A percentile compares a stretch with the other conserved stretches of the same genome.
Evolutionary conservation across 1,140 invertebrate species (phyloP).

Genomic region (Kradibia gibbosae): DNA sequence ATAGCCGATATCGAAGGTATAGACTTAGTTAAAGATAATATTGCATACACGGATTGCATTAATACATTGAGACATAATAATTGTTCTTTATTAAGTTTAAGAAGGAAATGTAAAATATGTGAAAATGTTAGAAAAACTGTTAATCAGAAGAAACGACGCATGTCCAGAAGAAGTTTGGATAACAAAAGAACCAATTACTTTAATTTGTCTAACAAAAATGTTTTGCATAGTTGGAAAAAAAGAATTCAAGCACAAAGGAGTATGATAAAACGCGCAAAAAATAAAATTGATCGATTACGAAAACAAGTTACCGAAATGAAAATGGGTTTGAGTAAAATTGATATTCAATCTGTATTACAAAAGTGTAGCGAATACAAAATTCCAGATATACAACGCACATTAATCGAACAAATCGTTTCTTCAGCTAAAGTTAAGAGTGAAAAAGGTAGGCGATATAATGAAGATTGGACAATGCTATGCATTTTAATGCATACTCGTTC

Average conservation of each 20-base stretch:
- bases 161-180: neutral
- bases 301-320: slow-evolving; percentile 5
- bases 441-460: slow-evolving; percentile 4
- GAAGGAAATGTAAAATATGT: slow-evolving; percentile 15
- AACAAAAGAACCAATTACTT: slow-evolving; percentile 7
- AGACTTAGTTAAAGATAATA: slow-evolving; percentile 8
- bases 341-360: neutral
- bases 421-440: slow-evolving; percentile 21
- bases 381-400: slow-evolving; percentile 2
- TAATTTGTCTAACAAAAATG: neutral
- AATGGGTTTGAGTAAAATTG: neutral
- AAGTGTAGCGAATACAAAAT: slow-evolving; percentile 10
- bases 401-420: slow-evolving; percentile 13
- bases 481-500: slow-evolving; percentile 22
- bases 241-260: slow-evolving; percentile 5
- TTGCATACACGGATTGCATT: slow-evolving; percentile 1
- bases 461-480: slow-evolving; percentile 4
- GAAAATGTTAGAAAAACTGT: slow-evolving; percentile 20
- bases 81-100: slow-evolving; percentile 1
- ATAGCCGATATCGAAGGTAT: neutral
- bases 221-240: slow-evolving; percentile 13
- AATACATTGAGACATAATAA: slow-evolving; percentile 11
- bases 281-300: slow-evolving; percentile 6
- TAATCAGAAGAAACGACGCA: neutral
- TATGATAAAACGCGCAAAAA: neutral